phyloP scores from a whole-genome alignment of 2,888 invertebrate species.

The Habroteleia sp. region DNA sequence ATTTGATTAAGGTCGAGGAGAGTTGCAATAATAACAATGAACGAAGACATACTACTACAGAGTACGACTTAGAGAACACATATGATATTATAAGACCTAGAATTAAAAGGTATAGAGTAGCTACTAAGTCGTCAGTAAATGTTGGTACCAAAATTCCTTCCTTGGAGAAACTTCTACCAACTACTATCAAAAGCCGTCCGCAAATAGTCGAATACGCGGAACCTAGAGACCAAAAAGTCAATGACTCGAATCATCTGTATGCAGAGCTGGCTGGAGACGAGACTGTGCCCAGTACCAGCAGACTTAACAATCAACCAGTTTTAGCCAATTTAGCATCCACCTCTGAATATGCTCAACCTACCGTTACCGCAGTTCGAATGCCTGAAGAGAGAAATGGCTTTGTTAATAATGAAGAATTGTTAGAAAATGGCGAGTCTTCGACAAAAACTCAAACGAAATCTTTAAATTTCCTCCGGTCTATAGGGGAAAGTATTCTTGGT shows the following conservation, averaged over 20 bases:
- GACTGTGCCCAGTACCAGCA: slow-evolving; percentile 80
- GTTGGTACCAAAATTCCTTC: slow-evolving; percentile 84
- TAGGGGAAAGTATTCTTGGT: slow-evolving; percentile 83
- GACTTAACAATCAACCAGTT: slow-evolving; percentile 72
- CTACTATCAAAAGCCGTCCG: slow-evolving; percentile 76
- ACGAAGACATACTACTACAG: slow-evolving; percentile 46
- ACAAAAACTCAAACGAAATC: slow-evolving; percentile 80
- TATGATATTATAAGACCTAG: slow-evolving; percentile 84
- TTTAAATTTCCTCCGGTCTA: slow-evolving; percentile 84
- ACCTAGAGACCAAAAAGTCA: slow-evolving; percentile 78
- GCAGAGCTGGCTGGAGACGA: slow-evolving; percentile 84
- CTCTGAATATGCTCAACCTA: slow-evolving; percentile 75
- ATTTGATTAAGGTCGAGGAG: slow-evolving; percentile 87
- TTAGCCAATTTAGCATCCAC: slow-evolving; percentile 73
- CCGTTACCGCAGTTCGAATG: slow-evolving; percentile 72
- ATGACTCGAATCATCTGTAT: slow-evolving; percentile 83
- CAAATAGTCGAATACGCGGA: slow-evolving; percentile 82
- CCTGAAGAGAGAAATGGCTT: slow-evolving; percentile 61
- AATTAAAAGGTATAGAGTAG: slow-evolving; percentile 73
- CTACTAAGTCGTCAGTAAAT: slow-evolving; percentile 82
- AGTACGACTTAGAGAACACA: slow-evolving; percentile 83
- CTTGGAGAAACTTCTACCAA: slow-evolving; percentile 83
- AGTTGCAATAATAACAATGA: slow-evolving; percentile 83
- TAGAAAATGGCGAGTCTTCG: slow-evolving; percentile 23
- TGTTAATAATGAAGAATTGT: slow-evolving; percentile 15